Conservation (phyloP, 2,113 vertebrate species). For the Corydoras sp. region DNA sequence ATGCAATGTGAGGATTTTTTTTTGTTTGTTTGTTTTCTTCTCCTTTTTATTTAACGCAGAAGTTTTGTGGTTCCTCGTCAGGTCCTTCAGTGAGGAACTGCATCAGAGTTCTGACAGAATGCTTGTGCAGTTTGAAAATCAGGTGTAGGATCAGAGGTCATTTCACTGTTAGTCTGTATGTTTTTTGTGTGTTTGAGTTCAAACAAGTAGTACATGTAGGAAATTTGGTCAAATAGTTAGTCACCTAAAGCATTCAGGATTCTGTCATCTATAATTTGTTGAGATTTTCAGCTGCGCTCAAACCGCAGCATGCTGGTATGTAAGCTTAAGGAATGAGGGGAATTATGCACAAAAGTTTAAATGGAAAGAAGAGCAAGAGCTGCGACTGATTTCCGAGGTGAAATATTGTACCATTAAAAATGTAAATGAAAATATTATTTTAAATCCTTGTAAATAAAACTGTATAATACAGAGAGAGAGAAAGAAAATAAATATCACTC, state of each 20-base stretch:
- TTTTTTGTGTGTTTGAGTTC: neutral
- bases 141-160: neutral
- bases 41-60: too few relatives aligned
- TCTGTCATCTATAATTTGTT: neutral
- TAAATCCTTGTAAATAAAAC: constrained; percentile 94
- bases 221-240: too few relatives aligned
- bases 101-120: neutral
- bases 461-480: constrained; percentile 78
- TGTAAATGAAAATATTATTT: constrained; percentile 93
- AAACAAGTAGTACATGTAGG: too few relatives aligned
- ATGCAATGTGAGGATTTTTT: constrained; percentile 26
- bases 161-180: neutral
- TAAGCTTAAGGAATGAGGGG: constrained; percentile 40
- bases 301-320: constrained; percentile 70
- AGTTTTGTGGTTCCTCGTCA: neutral
- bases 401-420: constrained; percentile 84
- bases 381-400: constrained; percentile 74
- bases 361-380: constrained; percentile 12
- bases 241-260: neutral
- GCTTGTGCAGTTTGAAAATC: neutral
- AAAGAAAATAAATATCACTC: constrained; percentile 62
- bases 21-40: constrained; percentile 1
- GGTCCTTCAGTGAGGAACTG: neutral
- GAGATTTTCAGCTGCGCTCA: constrained; percentile 13
- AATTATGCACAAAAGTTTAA: constrained; percentile 29